phyloP scores from a whole-genome alignment of 1,140 invertebrate genomes.

The Pachypsylla venusta region DNA sequence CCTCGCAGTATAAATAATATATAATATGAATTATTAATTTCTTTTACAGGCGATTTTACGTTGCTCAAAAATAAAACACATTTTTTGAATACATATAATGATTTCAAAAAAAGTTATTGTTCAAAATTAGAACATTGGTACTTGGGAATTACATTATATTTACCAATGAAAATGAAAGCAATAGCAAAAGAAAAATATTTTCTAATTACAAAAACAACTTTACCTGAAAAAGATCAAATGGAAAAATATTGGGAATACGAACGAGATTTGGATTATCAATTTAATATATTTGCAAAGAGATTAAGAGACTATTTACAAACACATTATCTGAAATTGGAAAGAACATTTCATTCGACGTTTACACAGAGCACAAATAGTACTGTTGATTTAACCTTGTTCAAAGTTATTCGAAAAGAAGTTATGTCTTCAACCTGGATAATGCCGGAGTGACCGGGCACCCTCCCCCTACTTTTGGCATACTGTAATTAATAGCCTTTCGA shows the following conservation, averaged over 20 bases:
- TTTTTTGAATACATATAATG: slow-evolving; percentile 1
- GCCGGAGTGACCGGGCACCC: no score
- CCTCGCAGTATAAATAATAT: no score
- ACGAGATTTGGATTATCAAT: slow-evolving; percentile 1
- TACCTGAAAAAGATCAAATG: slow-evolving; percentile 5
- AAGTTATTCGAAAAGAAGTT: neutral
- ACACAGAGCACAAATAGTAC: slow-evolving; percentile 1
- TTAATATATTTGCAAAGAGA: neutral
- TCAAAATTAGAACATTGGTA: slow-evolving; percentile 6
- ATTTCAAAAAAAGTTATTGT: neutral
- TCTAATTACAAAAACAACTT: neutral
- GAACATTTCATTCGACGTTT: neutral
- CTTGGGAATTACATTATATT: neutral
- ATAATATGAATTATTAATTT: no score
- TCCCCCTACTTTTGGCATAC: no score
- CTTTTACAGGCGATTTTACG: neutral
- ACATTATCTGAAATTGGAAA: neutral
- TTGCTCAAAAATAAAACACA: slow-evolving; percentile 1
- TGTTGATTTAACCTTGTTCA: neutral
- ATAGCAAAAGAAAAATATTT: slow-evolving; percentile 1
- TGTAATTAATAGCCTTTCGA: no score
- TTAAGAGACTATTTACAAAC: neutral
- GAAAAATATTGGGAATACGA: slow-evolving; percentile 1
- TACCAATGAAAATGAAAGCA: slow-evolving; percentile 4
- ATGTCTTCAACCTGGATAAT: no score